Evolutionary conservation across 2,888 invertebrate genomes (phyloP), one percentile per base, ranked within the genome.

Genomic region (Agonopterix arenella): DNA sequence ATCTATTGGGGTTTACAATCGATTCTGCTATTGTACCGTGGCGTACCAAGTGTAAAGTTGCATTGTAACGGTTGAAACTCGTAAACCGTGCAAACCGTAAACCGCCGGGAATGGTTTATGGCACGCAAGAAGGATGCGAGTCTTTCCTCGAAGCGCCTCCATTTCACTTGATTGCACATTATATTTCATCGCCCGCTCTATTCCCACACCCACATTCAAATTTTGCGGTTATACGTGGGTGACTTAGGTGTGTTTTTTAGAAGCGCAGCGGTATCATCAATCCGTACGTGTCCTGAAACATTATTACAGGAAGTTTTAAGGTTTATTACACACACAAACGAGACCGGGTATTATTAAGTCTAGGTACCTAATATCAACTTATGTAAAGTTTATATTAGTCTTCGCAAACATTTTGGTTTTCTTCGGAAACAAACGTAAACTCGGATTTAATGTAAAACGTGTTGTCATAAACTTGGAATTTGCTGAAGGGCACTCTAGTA

Each of bases 161-260:
- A 76, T 80, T 81, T 62, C 68, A 66, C 67, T 74, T 79, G 77
- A 84, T 83, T 80, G 77, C 77, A 73, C 72, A 76, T 80, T 71
- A 76, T 79, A 76, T 78, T 75, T 73, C 70, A 71, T 68, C 62
- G 73, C 58, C 64, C 57, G 62, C 60, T 58, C 55, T 53, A 55
- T 56, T 52, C 42, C 49, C 28, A 46, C 49, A 52, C 49, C 50
- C 52, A 46, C 54, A 56, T 57, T 51, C 50, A 51, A 52, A 57
- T 58, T 46, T 46, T 55, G 53, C 51, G 45, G 47, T 50, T 59
- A 57, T 59, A 10, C 11, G 43, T 11, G 40, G n/a, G 40, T 9
- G 28, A 28, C 5, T 28, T 28, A 4, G 28, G 7, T 28, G 28
- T 28, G 28, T 28, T 28, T 28, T 18, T 28, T 28, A 7, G 28